Conservation (phyloP, 2,113 vertebrate genomes). For the Callocephalon fimbriatum region DNA sequence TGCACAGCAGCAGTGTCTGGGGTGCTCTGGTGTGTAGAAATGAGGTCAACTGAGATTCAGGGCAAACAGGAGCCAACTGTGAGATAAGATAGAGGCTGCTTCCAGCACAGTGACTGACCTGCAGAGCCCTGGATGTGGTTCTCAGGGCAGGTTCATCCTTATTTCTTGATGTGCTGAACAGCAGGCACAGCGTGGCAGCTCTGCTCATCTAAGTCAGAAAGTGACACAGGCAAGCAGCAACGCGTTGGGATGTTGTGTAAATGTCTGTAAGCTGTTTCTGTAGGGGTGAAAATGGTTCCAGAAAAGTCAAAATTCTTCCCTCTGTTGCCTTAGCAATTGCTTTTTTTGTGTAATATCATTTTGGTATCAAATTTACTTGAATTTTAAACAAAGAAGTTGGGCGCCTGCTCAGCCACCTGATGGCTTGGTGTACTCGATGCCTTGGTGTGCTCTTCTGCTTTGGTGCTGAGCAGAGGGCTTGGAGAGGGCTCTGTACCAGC, state of each 20-base stretch:
- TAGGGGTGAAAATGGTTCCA: background rate
- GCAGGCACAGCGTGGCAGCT: background rate
- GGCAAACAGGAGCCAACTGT: background rate
- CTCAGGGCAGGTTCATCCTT: background rate
- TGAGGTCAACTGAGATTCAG: background rate
- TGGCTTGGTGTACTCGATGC: background rate
- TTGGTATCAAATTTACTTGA: background rate
- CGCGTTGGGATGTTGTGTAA: accelerated
- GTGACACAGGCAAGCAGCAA: background rate
- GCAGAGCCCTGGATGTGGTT: background rate
- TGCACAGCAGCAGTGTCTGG: background rate
- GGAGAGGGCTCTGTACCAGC: background rate
- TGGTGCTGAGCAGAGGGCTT: background rate
- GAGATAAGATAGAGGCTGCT: background rate
- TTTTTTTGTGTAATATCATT: background rate
- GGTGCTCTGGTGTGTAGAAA: background rate
- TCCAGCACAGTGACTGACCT: accelerated
- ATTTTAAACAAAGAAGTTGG: background rate
- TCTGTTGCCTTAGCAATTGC: accelerated
- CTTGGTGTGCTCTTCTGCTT: background rate
- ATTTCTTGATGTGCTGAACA: accelerated
- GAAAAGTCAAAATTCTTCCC: background rate
- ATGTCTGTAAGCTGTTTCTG: background rate
- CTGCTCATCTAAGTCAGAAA: too few relatives aligned
- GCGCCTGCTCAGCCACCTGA: accelerated